phyloP scores from a whole-genome alignment of 2,113 vertebrate species.

The Canis aureus region DNA sequence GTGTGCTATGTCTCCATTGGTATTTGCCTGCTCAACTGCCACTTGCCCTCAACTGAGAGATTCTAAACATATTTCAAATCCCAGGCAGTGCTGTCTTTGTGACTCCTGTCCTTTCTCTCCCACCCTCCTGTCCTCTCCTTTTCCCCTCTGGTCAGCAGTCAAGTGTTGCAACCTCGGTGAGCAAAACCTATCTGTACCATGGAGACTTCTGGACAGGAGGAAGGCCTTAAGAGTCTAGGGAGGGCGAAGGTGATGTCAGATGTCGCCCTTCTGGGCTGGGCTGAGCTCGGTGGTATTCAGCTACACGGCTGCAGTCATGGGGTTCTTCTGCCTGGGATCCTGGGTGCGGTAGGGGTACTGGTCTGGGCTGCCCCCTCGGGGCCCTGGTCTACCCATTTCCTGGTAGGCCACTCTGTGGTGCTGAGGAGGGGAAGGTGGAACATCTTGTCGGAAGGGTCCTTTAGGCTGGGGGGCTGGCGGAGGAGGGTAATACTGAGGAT shows the following conservation, averaged over 20 bases:
- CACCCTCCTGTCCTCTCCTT: slow-evolving; percentile 38
- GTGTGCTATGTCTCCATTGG: not conserved
- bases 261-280: fast-evolving
- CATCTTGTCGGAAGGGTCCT: slow-evolving; percentile 96
- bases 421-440: slow-evolving; percentile 95
- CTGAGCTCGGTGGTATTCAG: not conserved
- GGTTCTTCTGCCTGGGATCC: slow-evolving; percentile 92
- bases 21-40: slow-evolving; percentile 65
- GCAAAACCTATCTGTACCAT: slow-evolving; percentile 73
- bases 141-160: not conserved
- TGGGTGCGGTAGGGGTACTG: slow-evolving; percentile 88
- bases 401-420: slow-evolving; percentile 91
- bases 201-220: slow-evolving; percentile 63
- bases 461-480: slow-evolving; percentile 89
- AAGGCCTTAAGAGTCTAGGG: slow-evolving; percentile 54
- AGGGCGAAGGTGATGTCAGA: not conserved
- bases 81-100: slow-evolving; percentile 57
- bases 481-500: slow-evolving; percentile 91
- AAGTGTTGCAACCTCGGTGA: not conserved
- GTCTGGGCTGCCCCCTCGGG: slow-evolving; percentile 89
- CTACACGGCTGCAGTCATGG: slow-evolving; percentile 95
- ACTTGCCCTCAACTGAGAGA: slow-evolving; percentile 41
- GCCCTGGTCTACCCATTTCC: slow-evolving; percentile 85
- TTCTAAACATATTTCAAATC: slow-evolving; percentile 65
- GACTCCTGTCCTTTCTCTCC: slow-evolving; percentile 31